Evolutionary conservation across 1,140 invertebrate species (phyloP).

Genomic region (Drosophila guanche): DNA sequence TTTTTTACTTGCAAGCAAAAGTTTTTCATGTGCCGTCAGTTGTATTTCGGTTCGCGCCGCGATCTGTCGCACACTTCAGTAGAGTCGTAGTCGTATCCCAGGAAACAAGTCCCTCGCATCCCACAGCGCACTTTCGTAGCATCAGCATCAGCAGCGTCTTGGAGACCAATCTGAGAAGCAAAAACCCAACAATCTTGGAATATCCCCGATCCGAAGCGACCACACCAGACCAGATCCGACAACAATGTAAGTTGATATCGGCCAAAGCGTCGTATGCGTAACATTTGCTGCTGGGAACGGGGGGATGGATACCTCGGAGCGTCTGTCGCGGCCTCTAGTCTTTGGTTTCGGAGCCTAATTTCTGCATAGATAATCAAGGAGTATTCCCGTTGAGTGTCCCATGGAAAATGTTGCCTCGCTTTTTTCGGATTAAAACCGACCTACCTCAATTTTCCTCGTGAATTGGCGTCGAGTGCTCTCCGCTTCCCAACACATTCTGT

Average conservation of each 20-base stretch:
- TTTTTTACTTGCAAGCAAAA: conserved; percentile 82
- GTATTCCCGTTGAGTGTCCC: not conserved
- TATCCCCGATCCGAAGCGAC: conserved; percentile 9
- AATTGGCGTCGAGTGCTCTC: conserved; percentile 12
- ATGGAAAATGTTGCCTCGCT: not conserved
- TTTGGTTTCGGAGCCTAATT: not conserved
- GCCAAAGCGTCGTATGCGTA: conserved; percentile 18
- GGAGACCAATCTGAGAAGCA: not conserved
- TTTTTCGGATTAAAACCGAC: conserved; percentile 6
- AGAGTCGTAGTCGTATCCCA: conserved; percentile 23
- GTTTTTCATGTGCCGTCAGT: conserved; percentile 83
- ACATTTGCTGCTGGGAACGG: not conserved
- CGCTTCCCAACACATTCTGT: conserved; percentile 16
- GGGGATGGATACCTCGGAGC: not conserved
- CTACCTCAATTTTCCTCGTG: conserved; percentile 22
- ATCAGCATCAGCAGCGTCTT: conserved; percentile 11
- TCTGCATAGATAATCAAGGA: too few species aligned
- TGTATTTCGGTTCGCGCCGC: conserved; percentile 82
- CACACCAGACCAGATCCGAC: conserved; percentile 1
- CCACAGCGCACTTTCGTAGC: conserved; percentile 1
- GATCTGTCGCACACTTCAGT: conserved; percentile 75
- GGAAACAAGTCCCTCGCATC: not conserved
- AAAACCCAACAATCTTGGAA: not conserved
- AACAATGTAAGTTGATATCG: conserved; percentile 50
- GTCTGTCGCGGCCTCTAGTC: not conserved